A percentile compares a stretch with the other conserved stretches of the same genome.
Conservation (phyloP, 2,113 vertebrate species). For the Anhinga rufa region DNA sequence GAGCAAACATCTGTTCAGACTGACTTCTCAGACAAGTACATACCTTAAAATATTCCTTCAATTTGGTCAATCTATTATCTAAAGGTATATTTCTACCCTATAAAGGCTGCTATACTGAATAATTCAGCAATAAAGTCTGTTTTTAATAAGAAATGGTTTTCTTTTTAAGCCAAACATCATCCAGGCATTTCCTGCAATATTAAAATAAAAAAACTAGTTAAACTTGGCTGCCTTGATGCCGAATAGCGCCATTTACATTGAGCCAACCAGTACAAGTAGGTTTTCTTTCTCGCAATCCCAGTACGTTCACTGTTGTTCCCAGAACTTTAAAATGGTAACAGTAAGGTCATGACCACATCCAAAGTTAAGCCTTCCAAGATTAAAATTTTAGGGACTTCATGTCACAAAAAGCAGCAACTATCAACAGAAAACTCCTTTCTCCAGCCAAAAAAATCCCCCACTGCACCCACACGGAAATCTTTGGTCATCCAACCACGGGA, state of each 20-base stretch:
- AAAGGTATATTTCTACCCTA: slow-evolving; percentile 18
- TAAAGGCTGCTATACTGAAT: background rate
- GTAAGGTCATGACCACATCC: background rate
- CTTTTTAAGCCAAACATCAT: slow-evolving; percentile 22
- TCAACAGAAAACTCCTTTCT: background rate
- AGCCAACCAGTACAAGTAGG: background rate
- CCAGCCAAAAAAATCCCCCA: background rate
- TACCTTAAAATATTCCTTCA: background rate
- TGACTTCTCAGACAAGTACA: background rate
- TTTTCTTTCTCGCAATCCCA: background rate
- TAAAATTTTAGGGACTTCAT: background rate
- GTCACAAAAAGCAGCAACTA: background rate
- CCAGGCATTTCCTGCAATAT: background rate
- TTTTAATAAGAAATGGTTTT: background rate
- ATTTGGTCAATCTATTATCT: background rate
- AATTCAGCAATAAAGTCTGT: slow-evolving; percentile 37
- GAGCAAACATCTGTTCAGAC: background rate
- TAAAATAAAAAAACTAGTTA: background rate
- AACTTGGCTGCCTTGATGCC: background rate
- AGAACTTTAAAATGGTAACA: background rate
- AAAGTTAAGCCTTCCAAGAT: background rate
- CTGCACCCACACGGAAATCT: background rate
- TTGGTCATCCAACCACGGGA: background rate
- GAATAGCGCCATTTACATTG: background rate
- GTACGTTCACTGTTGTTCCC: background rate